Evolutionary conservation across 1,140 invertebrate species (phyloP).

Genomic region (Cyrtorhinus lividipennis): DNA sequence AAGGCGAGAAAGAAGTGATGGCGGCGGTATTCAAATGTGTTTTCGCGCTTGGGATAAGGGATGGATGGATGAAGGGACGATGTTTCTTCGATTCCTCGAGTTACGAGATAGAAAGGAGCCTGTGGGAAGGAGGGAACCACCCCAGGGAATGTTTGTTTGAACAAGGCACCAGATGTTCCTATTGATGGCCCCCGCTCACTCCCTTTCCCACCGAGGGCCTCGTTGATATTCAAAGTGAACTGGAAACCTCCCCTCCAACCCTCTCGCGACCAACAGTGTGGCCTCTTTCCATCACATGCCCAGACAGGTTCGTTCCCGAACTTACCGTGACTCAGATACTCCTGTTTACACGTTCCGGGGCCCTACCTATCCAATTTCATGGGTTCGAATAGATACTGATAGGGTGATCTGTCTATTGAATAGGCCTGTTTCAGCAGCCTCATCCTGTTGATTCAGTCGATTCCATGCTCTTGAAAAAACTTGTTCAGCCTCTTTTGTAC

Average conservation of each 20-base stretch:
- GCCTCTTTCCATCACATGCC: background rate
- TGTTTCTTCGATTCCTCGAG: background rate
- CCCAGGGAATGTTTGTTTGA: conserved; percentile 6
- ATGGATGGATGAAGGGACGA: background rate
- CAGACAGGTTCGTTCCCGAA: background rate
- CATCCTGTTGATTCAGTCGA: conserved; percentile 1
- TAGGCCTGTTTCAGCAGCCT: background rate
- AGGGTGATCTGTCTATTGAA: background rate
- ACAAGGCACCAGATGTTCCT: conserved; percentile 6
- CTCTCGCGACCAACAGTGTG: too few species aligned
- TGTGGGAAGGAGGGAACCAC: background rate
- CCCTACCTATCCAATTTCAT: background rate
- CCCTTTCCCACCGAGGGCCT: background rate
- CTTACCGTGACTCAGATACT: background rate
- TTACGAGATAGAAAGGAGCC: background rate
- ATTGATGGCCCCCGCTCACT: background rate
- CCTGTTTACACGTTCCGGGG: background rate
- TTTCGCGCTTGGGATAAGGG: background rate
- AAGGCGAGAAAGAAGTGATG: background rate
- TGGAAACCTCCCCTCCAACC: background rate
- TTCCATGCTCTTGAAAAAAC: too few species aligned
- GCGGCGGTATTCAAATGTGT: background rate
- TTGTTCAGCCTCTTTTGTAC: too few species aligned
- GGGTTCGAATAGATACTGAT: background rate
- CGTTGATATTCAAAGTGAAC: conserved; percentile 7